Evolutionary conservation across 2,113 vertebrate species (phyloP), one percentile per base, ranked within the genome.

Genomic region (Beaufortia kweichowensis): DNA sequence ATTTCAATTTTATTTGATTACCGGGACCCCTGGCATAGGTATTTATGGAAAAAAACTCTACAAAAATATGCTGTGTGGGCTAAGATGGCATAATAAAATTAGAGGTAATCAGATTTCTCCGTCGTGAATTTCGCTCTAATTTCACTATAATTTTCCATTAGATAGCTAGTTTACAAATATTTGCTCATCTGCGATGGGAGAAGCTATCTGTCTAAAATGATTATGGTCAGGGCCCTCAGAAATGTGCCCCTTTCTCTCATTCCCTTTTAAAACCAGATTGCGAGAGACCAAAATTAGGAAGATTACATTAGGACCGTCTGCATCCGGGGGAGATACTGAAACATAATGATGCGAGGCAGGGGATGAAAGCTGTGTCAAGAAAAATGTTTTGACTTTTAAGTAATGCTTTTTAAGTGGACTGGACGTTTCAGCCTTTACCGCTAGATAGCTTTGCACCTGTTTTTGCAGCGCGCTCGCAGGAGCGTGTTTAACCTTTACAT

Each of bases 1-100:
- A 97, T 98, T 98, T 99, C 97, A 97, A 96, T 97, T 96, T 98
- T 96, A 99, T 99, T 99, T 95, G 96, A 99, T 99, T 99, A 98
- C 95, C 91, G 90, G 90, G 96, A 97, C 96, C 96, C 96, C 95
- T 98, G 96, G 96, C 96, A 99, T 97, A 96, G 96, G 96, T 98
- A 98, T 98, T 99, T 98, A 98, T 98, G 96, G 96, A 95, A 96
- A 97, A 83, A 99, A 98, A 97, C 95, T 94, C 94, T 84, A 90
- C 90, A 96, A 96, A 96, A 98, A 97, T 97, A 96, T 97, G 95
- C 97, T 97, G 96, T 98, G 96, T 98, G 96, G 96, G 96, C 96
- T 98, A 96, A 96, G 94, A 96, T 98, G 97, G 95, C 94, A 96
- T 97, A 98, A 99, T 99, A 97, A 95, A 98, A 99, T 99, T 98